Evolutionary conservation across 2,888 invertebrate genomes (phyloP).

Genomic region (Netelia virgata): DNA sequence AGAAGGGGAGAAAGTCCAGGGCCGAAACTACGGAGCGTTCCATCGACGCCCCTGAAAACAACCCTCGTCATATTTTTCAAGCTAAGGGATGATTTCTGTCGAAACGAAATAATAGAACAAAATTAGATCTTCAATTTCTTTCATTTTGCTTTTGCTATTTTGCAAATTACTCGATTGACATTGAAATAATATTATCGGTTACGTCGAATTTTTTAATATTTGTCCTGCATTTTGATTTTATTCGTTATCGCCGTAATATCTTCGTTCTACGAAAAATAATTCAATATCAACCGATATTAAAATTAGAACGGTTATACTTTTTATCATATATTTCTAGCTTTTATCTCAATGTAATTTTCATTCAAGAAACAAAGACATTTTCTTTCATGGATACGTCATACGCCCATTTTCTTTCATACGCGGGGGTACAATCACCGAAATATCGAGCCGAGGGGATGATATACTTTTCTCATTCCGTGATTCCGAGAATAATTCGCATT

Average conservation of each 20-base stretch:
- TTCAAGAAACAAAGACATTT: neutral
- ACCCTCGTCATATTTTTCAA: slow-evolving; percentile 14
- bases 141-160: too few relatives aligned
- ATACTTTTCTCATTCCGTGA: slow-evolving; percentile 21
- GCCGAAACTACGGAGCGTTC: slow-evolving; percentile 50
- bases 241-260: too few relatives aligned
- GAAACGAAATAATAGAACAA: too few relatives aligned
- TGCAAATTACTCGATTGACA: too few relatives aligned
- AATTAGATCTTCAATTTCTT: too few relatives aligned
- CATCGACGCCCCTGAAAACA: slow-evolving; percentile 34
- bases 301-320: too few relatives aligned
- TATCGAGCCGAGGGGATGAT: slow-evolving; percentile 8
- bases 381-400: neutral
- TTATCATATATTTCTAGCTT: neutral
- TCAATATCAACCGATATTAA: neutral
- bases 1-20: slow-evolving; percentile 45
- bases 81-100: too few relatives aligned
- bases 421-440: neutral
- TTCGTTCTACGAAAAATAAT: neutral
- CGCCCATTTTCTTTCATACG: neutral
- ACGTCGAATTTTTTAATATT: too few relatives aligned
- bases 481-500: slow-evolving; percentile 47
- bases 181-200: too few relatives aligned
- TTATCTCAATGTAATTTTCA: neutral
- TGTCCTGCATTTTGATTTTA: too few relatives aligned